Conservation (phyloP, 2,797 vertebrate species). For the Gouania willdenowi region DNA sequence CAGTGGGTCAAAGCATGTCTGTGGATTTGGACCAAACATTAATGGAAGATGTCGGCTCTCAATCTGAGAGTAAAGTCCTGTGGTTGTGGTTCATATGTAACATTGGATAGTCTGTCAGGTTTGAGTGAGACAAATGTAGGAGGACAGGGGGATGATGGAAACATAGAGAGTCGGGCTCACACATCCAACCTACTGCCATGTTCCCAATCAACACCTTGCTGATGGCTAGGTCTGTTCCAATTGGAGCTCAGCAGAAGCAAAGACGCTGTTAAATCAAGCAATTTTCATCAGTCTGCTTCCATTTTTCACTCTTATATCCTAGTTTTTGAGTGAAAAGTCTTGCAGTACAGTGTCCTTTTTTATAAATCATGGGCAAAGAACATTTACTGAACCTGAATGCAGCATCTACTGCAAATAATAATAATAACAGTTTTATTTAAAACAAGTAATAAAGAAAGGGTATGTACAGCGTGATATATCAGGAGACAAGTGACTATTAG, state of each 20-base stretch:
- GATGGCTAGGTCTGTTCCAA: conserved; percentile 21
- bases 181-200: not conserved
- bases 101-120: conserved; percentile 6
- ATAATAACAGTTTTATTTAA: too few relatives aligned
- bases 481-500: too few relatives aligned
- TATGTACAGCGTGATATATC: too few relatives aligned
- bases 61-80: too few relatives aligned
- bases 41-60: too few relatives aligned
- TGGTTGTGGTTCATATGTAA: conserved; percentile 4
- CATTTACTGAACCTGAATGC: not conserved
- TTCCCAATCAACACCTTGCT: not conserved
- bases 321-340: not conserved
- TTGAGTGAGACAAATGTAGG: conserved; percentile 13
- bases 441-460: too few relatives aligned
- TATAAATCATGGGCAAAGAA: not conserved
- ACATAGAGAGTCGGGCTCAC: conserved; percentile 4
- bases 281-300: conserved; percentile 32
- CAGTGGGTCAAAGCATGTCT: too few relatives aligned
- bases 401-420: too few relatives aligned
- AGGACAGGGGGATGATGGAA: conserved; percentile 16
- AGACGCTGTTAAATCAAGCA: conserved; percentile 9
- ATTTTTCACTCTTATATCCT: conserved; percentile 17
- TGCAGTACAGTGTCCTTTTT: not conserved
- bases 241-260: conserved; percentile 24
- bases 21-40: too few relatives aligned